Evolutionary conservation across 2,888 invertebrate species (phyloP), one percentile per base, ranked within the genome.

Genomic region (Platerodrilus igneus): DNA sequence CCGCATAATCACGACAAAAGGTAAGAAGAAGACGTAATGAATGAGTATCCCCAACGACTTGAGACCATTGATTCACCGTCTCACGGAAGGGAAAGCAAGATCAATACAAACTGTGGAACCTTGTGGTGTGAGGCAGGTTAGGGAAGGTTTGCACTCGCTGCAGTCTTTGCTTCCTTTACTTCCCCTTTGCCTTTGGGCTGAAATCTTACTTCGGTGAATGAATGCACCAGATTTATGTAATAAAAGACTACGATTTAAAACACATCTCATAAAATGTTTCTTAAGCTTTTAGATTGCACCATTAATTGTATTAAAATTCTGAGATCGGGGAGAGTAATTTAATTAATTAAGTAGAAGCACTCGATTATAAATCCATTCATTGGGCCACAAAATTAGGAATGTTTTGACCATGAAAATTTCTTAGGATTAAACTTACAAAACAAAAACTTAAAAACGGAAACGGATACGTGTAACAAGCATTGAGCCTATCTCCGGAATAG

Each of bases 91-190:
- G 60, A 62, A 57, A 54, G 55, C 46, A 63, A 65, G 66, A 67
- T 67, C 67, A 67, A 67, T 67, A 67, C 62, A 64, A 63, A 64
- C 62, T 61, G 58, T 56, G 58, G 60, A 60, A 60, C 57, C 59
- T 60, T 59, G 60, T 64, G 63, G 66, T 64, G 65, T 66, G 66
- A 55, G 67, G 66, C 56, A 66, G 66, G 67, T 66, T 67, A 66
- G 64, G 67, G 64, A 57, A 57, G 58, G 59, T 53, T 52, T 60
- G 60, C 60, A 62, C 58, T 60, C 58, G 54, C 60, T 64, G 66
- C 66, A 64, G 65, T 66, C 66, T 62, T 63, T 56, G 52, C 56
- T 52, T 56, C 55, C 57, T 54, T 53, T 57, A 47, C 51, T 53
- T 55, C 56, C 53, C 52, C 54, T 52, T 53, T 52, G 47, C 16